Evolutionary conservation across 2,113 vertebrate genomes (phyloP).

Genomic region (Hylia prasina): DNA sequence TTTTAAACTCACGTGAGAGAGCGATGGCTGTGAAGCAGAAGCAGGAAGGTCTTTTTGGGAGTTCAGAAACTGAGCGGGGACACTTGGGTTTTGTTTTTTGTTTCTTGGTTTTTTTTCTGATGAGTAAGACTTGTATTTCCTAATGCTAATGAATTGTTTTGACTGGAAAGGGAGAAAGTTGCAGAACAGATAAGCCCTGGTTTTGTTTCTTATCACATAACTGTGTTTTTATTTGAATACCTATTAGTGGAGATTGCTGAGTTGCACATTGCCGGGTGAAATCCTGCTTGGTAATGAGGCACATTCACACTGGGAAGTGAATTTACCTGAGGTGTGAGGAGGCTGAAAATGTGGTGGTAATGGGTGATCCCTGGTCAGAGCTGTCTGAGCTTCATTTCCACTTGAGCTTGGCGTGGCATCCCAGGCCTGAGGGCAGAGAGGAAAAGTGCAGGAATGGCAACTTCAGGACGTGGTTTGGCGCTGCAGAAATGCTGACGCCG

Average conservation of each 20-base stretch:
- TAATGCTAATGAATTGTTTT: conserved; percentile 11
- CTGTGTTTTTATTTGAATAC: not conserved
- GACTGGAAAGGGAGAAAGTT: not conserved
- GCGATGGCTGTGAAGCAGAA: not conserved
- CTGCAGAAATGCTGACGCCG: not conserved
- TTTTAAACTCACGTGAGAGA: not conserved
- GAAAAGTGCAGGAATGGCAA: not conserved
- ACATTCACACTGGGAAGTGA: not conserved
- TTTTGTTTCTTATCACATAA: not conserved
- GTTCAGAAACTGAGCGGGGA: not conserved
- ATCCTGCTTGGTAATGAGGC: not conserved
- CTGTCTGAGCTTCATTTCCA: not conserved
- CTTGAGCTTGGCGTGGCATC: not conserved
- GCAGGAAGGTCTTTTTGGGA: not conserved
- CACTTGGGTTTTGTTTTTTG: not conserved
- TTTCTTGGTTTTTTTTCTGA: not conserved
- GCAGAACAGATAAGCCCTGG: not conserved
- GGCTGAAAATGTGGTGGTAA: not conserved
- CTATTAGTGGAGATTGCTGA: not conserved
- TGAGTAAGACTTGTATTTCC: not conserved
- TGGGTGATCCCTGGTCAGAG: not conserved
- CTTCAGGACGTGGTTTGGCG: not conserved
- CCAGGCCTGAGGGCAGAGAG: not conserved
- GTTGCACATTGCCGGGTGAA: not conserved
- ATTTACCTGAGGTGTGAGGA: not conserved